Base-by-base conservation (phyloP, 2,888 invertebrate genomes). In the Idaea straminata region DNA sequence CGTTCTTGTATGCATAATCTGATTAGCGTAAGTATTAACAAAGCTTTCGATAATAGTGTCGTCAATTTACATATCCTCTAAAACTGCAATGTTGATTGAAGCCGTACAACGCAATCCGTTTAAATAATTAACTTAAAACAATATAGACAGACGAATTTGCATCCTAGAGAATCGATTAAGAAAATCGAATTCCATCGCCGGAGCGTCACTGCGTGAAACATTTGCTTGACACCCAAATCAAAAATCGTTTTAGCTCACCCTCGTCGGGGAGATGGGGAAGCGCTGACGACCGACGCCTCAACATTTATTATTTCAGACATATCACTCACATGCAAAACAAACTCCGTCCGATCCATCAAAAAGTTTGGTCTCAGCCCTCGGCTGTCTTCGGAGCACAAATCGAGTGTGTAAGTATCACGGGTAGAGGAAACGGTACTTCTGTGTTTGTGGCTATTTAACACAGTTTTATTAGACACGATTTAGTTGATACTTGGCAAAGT, bases 261-360 rank as follows among this genome's bases (percentile, higher is more conserved):
- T 85, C 83, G 77, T 74, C 72, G 77, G 83, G 88, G 85, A 80
- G 83, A 81, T 73, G 83, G 88, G 87, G 88, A 86, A 85, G 87
- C 88, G 88, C 87, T 90, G 91, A 89, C 91, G 92, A 92, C 91
- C 91, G 91, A 89, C 91, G 92, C 92, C 91, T 91, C 91, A 92
- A 91, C 92, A 92, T 92, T 92, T 92, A 92, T 92, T 92, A 92
- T 92, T 92, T 91, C 91, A 92, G 92, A 92, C 92, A 91, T 92
- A 92, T 92, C 92, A 92, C 92, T 92, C 92, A 89, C 92, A 92
- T 92, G 92, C 92, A 92, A 92, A 92, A 91, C 92, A 92, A 92
- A 92, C 92, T 92, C 89, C 81, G 89, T 90, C 91, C 90, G 91
- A 92, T 92, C 92, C 91, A 92, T 92, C 92, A 92, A 88, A 91